Evolutionary conservation across 2,797 vertebrate species (phyloP).

Genomic region (Acanthiza pusilla): DNA sequence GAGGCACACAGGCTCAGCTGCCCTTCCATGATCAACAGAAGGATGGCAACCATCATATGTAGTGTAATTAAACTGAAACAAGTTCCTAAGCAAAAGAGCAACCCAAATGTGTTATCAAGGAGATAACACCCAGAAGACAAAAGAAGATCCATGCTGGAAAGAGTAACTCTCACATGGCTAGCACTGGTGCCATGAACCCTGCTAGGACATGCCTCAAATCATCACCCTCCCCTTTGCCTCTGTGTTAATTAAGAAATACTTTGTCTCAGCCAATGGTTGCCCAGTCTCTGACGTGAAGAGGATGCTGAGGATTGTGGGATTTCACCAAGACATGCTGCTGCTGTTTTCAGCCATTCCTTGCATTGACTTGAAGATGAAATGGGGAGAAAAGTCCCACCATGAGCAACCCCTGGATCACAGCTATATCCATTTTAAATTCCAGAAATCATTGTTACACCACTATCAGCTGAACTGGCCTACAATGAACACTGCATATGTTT

Average conservation of each 20-base stretch:
- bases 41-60: background rate
- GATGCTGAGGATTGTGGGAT: background rate
- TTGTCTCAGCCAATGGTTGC: background rate
- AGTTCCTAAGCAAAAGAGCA: background rate
- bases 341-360: background rate
- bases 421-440: background rate
- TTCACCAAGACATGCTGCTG: background rate
- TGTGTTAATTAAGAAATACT: background rate
- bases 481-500: background rate
- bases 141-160: background rate
- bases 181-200: background rate
- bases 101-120: background rate
- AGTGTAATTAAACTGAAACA: background rate
- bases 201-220: background rate
- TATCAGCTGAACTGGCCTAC: background rate
- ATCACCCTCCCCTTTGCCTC: background rate
- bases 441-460: background rate
- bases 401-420: background rate
- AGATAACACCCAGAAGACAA: background rate
- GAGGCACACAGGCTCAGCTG: background rate
- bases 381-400: background rate
- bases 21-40: background rate
- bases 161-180: background rate
- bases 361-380: background rate
- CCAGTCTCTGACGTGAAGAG: background rate